Evolutionary conservation across 2,888 invertebrate genomes (phyloP), one percentile per base, ranked within the genome.

Genomic region (Rhagonycha fulva): DNA sequence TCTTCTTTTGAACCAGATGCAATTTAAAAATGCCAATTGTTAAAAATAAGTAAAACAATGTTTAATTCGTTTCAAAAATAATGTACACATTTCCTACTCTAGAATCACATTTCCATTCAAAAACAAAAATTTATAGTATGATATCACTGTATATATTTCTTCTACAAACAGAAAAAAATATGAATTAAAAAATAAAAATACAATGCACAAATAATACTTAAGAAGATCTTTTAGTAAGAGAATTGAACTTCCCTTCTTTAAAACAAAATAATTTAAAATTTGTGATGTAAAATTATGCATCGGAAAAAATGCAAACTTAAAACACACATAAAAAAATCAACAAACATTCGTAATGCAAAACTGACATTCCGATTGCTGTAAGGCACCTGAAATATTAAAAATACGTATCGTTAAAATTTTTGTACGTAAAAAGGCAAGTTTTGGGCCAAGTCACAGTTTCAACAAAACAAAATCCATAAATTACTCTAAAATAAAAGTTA

Each of bases 41-140:
- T 47, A 47, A 47, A 47, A 47, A 47, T 66, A 23, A 66, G 63
- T 66, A 66, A 66, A 66, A 24, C 24, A 66, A 66, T 66, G 23
- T 66, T 66, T 66, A 66, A 66, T 66, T 66, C 63, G 19, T 66
- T 62, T 66, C 23, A 66, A 66, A 66, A 66, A 66, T 66, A 66
- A 66, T 24, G 23, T 66, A 66, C 26, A 66, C 63, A 66, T 66
- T 66, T 66, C 63, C 26, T 66, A 66, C 63, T 66, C 63, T 66
- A 66, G 23, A 24, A 66, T 66, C 63, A 66, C 63, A 66, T 24
- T 66, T 66, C 26, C 26, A 66, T 66, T 66, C 23, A 24, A 23
- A 66, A 66, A 26, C 23, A 66, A 66, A 66, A 66, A 14, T 66
- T 23, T 14, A 66, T 24, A 47, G n/a, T 47, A 47, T 47, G 47